phyloP scores from a whole-genome alignment of 2,888 invertebrate species.

The Philereme vetulata region DNA sequence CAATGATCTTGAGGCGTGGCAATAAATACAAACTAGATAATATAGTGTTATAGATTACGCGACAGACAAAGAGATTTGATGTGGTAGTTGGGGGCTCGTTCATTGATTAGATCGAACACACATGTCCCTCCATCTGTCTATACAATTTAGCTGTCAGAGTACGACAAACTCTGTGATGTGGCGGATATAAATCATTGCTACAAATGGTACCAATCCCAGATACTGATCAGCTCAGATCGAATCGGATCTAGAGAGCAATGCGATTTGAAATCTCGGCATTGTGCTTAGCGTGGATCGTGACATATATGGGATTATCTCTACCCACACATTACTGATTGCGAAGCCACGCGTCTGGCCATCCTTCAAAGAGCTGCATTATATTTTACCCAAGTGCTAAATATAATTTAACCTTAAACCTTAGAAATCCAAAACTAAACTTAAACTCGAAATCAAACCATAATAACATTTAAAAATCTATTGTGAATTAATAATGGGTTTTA shows the following conservation, averaged over 20 bases:
- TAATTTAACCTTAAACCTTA: no score
- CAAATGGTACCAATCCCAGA: slow-evolving; percentile 22
- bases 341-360: slow-evolving; percentile 3
- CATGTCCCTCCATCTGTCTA: slow-evolving; percentile 30
- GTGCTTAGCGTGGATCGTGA: slow-evolving; percentile 11
- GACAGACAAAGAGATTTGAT: slow-evolving; percentile 19
- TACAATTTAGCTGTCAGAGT: slow-evolving; percentile 30
- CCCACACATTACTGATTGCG: slow-evolving; percentile 15
- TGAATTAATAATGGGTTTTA: no score
- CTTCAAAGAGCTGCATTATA: not conserved
- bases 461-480: no score
- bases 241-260: slow-evolving; percentile 16
- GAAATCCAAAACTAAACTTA: no score
- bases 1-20: slow-evolving; percentile 16
- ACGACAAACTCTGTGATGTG: slow-evolving; percentile 22
- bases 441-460: no score
- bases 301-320: slow-evolving; percentile 6
- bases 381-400: not conserved
- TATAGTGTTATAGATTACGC: slow-evolving; percentile 16
- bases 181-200: slow-evolving; percentile 28
- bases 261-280: slow-evolving; percentile 14
- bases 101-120: slow-evolving; percentile 24
- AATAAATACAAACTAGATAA: slow-evolving; percentile 12
- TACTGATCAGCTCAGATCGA: slow-evolving; percentile 14
- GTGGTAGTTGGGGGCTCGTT: slow-evolving; percentile 16